Evolutionary conservation across 2,797 vertebrate genomes (phyloP), one percentile per base, ranked within the genome.

Genomic region (Chelmon rostratus): DNA sequence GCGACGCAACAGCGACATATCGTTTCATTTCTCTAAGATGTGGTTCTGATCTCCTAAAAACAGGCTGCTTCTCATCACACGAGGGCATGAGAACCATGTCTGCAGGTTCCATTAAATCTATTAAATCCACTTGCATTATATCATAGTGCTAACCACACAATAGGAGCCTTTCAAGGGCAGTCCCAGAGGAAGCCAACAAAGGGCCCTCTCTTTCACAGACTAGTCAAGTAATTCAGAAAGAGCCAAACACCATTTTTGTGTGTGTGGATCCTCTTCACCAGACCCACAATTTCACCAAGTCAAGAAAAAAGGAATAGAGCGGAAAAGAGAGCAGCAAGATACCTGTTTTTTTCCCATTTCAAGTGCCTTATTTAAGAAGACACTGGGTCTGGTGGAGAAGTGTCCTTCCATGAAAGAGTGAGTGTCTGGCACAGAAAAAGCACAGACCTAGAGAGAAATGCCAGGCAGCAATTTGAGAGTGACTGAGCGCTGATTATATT

Each of bases 101-200:
- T 90, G 87, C 82, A 88, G 81, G 86, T 91, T 94, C 91, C 91
- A 94, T 95, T 94, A 93, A 94, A 93, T 93, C 87, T 94, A 93
- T 93, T 93, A 95, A 93, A 93, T 89, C 81, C 80, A 90, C 88
- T 92, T 73, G 86, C 91, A 93, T 95, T 93, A 94, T 94, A 94
- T 94, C 91, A 93, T 92, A 91, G 90, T 84, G 83, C 90, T 84
- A 80, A 81, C 79, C 72, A 82, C 91, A 94, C 93, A 94, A 95
- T 94, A 89, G 86, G 82, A 89, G 91, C 88, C 92, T 93, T 94
- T 94, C 93, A 94, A 93, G 90, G 91, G 85, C 90, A 90, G 84
- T 89, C 91, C 91, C 86, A 56, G 73, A 91, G 91, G 88, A 91
- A 85, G 72, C 75, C 82, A 91, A 94, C 93, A 94, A 94, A 94